These are phyloP conservation scores for Lepus europaeus DNA, from an alignment of 2,113 vertebrate genomes.

Conservation along the genomic window DNA sequence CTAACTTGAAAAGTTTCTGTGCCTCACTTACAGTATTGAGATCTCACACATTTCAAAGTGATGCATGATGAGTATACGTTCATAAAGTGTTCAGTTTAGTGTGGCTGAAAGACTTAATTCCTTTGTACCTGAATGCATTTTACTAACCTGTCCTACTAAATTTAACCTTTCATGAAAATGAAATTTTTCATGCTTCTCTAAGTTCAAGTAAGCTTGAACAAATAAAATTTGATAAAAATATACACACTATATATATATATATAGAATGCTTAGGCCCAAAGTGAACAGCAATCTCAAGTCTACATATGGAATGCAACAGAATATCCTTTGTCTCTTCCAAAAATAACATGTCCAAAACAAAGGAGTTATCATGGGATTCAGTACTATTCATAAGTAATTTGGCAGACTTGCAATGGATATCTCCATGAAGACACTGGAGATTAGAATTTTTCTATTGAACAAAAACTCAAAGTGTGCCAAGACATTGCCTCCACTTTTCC, in stretches of 20 bases:
- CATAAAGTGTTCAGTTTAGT: conserved; percentile 54
- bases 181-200: conserved; percentile 68
- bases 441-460: conserved; percentile 4
- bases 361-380: conserved; percentile 50
- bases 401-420: conserved; percentile 68
- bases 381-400: conserved; percentile 59
- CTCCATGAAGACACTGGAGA: conserved; percentile 72
- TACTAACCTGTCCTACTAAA: conserved; percentile 57
- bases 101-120: conserved; percentile 60
- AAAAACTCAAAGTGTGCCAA: conserved; percentile 77
- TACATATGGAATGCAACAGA: conserved; percentile 56
- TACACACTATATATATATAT: not conserved
- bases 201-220: conserved; percentile 58
- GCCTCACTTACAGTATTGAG: conserved; percentile 39
- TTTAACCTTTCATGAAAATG: conserved; percentile 64
- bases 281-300: conserved; percentile 59
- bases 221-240: conserved; percentile 68
- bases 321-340: conserved; percentile 64
- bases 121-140: conserved; percentile 60
- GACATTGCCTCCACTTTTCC: conserved; percentile 72
- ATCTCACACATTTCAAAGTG: conserved; percentile 67
- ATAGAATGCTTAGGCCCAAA: conserved; percentile 52
- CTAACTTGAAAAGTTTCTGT: conserved; percentile 58
- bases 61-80: conserved; percentile 41
- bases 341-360: conserved; percentile 16